Percentiles rank a stretch among this genome's conserved stretches.
Evolutionary conservation across 1,140 invertebrate genomes (phyloP).

Genomic region (Calephelis nemesis): DNA sequence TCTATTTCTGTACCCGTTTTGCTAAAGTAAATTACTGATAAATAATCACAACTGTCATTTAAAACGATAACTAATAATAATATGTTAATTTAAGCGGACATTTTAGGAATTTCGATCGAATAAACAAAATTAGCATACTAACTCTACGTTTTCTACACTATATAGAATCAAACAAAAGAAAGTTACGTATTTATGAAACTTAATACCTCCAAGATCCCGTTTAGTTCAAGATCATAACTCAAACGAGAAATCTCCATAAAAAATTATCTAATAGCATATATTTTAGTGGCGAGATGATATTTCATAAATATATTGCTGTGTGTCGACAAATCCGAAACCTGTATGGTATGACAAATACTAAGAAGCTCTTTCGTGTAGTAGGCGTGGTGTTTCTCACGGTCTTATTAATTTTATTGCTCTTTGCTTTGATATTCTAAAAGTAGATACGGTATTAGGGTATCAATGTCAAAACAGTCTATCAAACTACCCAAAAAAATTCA

Average conservation of each 20-base stretch:
- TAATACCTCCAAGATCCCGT: background rate
- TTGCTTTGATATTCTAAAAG: too few species aligned
- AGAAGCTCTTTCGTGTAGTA: slow-evolving; percentile 32
- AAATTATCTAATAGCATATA: slow-evolving; percentile 14
- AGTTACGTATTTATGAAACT: slow-evolving; percentile 2
- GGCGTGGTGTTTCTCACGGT: slow-evolving; percentile 34
- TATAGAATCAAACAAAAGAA: slow-evolving; percentile 7
- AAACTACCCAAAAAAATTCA: too few species aligned
- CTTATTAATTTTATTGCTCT: slow-evolving; percentile 6
- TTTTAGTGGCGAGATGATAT: slow-evolving; percentile 22
- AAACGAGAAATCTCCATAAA: slow-evolving; percentile 12
- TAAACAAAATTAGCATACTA: background rate
- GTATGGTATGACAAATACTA: slow-evolving; percentile 34
- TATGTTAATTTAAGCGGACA: background rate
- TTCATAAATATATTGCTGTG: slow-evolving; percentile 28
- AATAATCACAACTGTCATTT: too few species aligned
- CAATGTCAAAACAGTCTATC: too few species aligned
- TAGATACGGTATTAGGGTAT: too few species aligned
- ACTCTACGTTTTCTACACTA: background rate
- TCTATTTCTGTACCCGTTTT: background rate
- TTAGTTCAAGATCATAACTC: slow-evolving; percentile 3
- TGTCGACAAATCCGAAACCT: slow-evolving; percentile 30
- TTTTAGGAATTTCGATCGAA: background rate
- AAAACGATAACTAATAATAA: too few species aligned
- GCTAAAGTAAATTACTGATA: background rate